phyloP scores from a whole-genome alignment of 2,113 vertebrate species.

The Symphodus melops region DNA sequence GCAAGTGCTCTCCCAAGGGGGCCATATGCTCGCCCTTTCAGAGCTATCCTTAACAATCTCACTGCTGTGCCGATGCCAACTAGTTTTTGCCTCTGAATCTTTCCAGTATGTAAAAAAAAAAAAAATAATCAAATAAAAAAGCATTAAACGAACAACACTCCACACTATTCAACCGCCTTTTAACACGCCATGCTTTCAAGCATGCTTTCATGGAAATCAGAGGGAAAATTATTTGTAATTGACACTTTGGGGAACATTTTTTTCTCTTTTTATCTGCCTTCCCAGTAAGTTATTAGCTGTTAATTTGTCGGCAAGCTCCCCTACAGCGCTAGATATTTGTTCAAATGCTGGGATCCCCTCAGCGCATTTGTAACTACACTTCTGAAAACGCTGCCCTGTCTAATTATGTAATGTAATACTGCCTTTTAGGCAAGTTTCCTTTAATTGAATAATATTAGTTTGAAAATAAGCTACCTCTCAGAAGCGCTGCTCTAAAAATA shows the following conservation, averaged over 20 bases:
- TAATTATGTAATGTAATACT: slow-evolving; percentile 99
- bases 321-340: slow-evolving; percentile 98
- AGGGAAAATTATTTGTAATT: slow-evolving; percentile 84
- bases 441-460: slow-evolving; percentile 94
- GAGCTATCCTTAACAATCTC: slow-evolving; percentile 33
- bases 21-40: slow-evolving; percentile 31
- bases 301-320: slow-evolving; percentile 98
- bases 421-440: slow-evolving; percentile 93
- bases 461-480: slow-evolving; percentile 79
- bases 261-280: slow-evolving; percentile 81
- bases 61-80: slow-evolving; percentile 26
- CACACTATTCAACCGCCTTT: slow-evolving; percentile 46
- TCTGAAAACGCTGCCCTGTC: slow-evolving; percentile 94
- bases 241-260: slow-evolving; percentile 83
- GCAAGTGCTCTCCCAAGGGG: slow-evolving; percentile 50
- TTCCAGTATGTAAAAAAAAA: slow-evolving; percentile 17
- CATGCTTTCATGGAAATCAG: slow-evolving; percentile 75
- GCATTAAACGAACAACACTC: slow-evolving; percentile 32
- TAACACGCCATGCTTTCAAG: slow-evolving; percentile 68
- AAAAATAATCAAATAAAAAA: slow-evolving; percentile 13
- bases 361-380: slow-evolving; percentile 98
- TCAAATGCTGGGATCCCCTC: slow-evolving; percentile 98
- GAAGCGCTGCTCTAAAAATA: slow-evolving; percentile 40
- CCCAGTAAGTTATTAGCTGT: slow-evolving; percentile 98
- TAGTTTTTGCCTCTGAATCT: slow-evolving; percentile 38